These are phyloP conservation scores for Microtus richardsoni DNA, from an alignment of 2,113 vertebrate species.

Conservation along the genomic window DNA sequence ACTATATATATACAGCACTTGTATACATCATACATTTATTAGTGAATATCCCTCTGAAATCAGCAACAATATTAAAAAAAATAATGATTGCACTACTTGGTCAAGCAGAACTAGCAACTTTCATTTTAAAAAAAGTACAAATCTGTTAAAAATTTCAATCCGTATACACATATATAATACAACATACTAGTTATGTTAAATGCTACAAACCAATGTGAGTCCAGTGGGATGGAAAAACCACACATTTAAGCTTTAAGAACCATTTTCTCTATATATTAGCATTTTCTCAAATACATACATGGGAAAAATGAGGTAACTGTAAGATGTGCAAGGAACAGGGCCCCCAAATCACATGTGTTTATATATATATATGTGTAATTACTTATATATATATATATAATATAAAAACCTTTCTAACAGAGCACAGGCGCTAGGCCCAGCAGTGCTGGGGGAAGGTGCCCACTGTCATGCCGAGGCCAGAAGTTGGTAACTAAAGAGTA, in stretches of 20 bases:
- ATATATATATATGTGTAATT: slow-evolving; percentile 75
- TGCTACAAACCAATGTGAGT: slow-evolving; percentile 99
- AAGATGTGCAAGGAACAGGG: slow-evolving; percentile 99
- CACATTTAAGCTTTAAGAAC: slow-evolving; percentile 98
- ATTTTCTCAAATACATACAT: slow-evolving; percentile 99
- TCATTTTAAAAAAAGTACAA: slow-evolving; percentile 99
- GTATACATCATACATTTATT: slow-evolving; percentile 99
- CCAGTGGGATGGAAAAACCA: slow-evolving; percentile 98
- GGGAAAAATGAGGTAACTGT: slow-evolving; percentile 99
- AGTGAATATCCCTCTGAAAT: slow-evolving; percentile 99
- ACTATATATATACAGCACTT: slow-evolving; percentile 61
- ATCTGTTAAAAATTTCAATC: slow-evolving; percentile 99
- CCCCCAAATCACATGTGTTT: slow-evolving; percentile 91
- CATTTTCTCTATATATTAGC: slow-evolving; percentile 99
- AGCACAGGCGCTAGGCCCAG: slow-evolving; percentile 95
- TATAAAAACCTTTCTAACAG: slow-evolving; percentile 94
- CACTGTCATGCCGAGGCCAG: slow-evolving; percentile 87
- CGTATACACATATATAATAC: slow-evolving; percentile 99
- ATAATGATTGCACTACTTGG: slow-evolving; percentile 99
- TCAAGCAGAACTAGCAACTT: slow-evolving; percentile 99
- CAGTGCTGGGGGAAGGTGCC: slow-evolving; percentile 85
- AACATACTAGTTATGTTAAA: slow-evolving; percentile 99
- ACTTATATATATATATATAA: slow-evolving; percentile 72
- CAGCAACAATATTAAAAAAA: slow-evolving; percentile 99
- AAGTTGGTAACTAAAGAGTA: slow-evolving; percentile 96